Evolutionary conservation across 2,113 vertebrate species (phyloP), one percentile per base, ranked within the genome.

Genomic region (Ceyx melanurus): DNA sequence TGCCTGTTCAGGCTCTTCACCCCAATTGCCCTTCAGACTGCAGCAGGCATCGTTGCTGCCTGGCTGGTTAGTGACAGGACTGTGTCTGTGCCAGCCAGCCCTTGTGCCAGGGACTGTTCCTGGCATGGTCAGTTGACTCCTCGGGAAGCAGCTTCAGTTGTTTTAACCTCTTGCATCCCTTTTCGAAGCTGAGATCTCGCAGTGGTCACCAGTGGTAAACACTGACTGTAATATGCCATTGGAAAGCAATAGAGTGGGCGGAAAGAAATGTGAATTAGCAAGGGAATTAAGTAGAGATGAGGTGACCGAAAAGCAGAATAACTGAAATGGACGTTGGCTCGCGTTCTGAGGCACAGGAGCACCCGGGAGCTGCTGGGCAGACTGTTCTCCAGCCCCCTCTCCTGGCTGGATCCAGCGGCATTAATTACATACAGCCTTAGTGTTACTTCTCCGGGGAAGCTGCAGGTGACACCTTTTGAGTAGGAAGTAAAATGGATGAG

Each of bases 381-480:
- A 23, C 28, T 21, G 14, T 82, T 88, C 84, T 86, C 51, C 43
- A 21, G 58, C 66, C 89, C 89, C 94, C 91, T 94, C 91, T 95
- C 37, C 89, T 93, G 96, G 86, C 29, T 87, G 74, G 46, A 50
- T 78, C 70, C 15, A 61, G 65, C 21, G 85, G 26, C 71, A 18
- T 18, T 68, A 37, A 10, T 37, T 37, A 37, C 37, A 37, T 37
- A 29, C 3, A 14, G 45, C 51, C 60, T 65, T 40, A 45, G 40
- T 8, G 28, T 8, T 26, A 2, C 58, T 9, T 40, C 15, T 46
- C 66, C n/a, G 6, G 23, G 23, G 50, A 23, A n/a, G 15, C 8
- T 45, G n/a, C 19, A 7, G 11, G 4, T 21, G 22, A n/a, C n/a
- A 8, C 18, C 5, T 74, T 77, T 74, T 31, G 51, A 37, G 25